Evolutionary conservation across 2,888 invertebrate genomes (phyloP).

Genomic region (Nemotelus pantherinus): DNA sequence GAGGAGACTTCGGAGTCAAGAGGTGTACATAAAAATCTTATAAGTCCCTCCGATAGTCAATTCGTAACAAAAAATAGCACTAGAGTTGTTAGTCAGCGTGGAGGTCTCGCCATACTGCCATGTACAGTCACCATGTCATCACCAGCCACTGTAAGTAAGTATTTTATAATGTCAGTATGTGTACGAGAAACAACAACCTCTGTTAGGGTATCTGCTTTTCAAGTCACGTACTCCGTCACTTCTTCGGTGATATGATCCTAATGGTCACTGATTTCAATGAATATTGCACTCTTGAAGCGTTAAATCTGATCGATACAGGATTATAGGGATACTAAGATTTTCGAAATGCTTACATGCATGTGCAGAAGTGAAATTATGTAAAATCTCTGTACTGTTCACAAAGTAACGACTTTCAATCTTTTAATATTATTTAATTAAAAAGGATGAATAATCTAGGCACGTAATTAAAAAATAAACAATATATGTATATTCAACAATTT

Average conservation of each 20-base stretch:
- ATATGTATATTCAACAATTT: no score
- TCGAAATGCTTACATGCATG: not conserved
- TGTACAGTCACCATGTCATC: slow-evolving; percentile 53
- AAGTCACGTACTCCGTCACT: no score
- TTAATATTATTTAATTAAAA: no score
- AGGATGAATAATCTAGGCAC: no score
- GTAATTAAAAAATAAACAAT: no score
- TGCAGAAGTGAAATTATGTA: no score
- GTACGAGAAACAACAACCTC: not conserved
- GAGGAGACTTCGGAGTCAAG: slow-evolving; percentile 47
- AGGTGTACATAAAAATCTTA: slow-evolving; percentile 52
- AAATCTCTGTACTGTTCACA: no score
- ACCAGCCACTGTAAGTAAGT: slow-evolving; percentile 55
- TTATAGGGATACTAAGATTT: not conserved
- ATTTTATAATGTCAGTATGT: slow-evolving; percentile 48
- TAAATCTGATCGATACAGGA: not conserved
- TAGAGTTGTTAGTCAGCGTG: slow-evolving; percentile 52
- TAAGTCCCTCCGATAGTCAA: slow-evolving; percentile 53
- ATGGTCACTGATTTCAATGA: no score
- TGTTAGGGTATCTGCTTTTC: no score
- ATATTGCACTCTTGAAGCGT: no score
- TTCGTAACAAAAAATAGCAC: slow-evolving; percentile 53
- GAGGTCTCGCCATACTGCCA: slow-evolving; percentile 53
- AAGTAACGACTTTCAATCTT: no score
- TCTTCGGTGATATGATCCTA: no score